These are phyloP conservation scores for Smittia sp. DNA, from an alignment of 2,888 invertebrate species.

Conservation along the genomic window DNA sequence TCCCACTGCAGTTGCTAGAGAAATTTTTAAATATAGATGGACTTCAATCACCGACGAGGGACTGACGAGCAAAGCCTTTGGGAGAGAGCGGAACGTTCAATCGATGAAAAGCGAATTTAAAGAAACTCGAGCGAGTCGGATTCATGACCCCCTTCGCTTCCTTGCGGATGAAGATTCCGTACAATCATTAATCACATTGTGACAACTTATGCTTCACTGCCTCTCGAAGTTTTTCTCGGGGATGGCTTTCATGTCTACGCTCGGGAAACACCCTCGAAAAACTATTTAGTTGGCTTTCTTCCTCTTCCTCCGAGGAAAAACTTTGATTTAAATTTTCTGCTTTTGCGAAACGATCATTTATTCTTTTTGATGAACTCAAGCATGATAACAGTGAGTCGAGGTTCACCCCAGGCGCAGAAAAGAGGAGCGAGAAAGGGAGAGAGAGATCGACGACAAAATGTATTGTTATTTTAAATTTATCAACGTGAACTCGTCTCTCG, in stretches of 20 bases:
- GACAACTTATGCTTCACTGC: slow-evolving; percentile 41
- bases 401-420: slow-evolving; percentile 5
- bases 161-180: slow-evolving; percentile 8
- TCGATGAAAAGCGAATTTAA: background rate
- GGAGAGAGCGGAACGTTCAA: background rate
- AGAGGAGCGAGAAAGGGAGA: background rate
- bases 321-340: slow-evolving; percentile 21
- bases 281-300: background rate
- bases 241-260: background rate
- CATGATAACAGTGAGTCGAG: slow-evolving; percentile 19
- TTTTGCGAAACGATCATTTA: slow-evolving; percentile 15
- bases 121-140: slow-evolving; percentile 6
- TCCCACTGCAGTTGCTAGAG: background rate
- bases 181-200: slow-evolving; percentile 42
- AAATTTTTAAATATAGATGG: background rate
- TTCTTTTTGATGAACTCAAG: slow-evolving; percentile 25
- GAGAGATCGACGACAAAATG: background rate
- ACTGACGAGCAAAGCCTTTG: no score
- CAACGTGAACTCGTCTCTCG: slow-evolving; percentile 3
- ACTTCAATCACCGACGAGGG: no score
- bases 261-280: slow-evolving; percentile 17
- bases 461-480: slow-evolving; percentile 24
- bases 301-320: background rate
- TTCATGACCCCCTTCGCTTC: slow-evolving; percentile 2
- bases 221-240: slow-evolving; percentile 15